These are phyloP conservation scores for Rhizomys pruinosus DNA, from an alignment of 2,113 vertebrate species.

Conservation along the genomic window DNA sequence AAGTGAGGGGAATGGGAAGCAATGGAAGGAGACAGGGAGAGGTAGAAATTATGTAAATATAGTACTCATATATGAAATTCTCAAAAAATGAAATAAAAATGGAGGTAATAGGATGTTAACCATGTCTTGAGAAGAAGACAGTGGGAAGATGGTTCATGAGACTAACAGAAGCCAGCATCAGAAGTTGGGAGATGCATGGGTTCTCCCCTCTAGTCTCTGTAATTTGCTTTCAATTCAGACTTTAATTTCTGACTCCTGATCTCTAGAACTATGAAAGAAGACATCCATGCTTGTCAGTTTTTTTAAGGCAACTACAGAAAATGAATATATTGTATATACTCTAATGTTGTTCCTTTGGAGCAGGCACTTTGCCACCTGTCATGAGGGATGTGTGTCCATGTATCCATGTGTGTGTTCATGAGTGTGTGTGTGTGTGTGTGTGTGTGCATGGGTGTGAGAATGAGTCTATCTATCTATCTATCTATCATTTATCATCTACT, in stretches of 20 bases:
- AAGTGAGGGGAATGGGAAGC: not conserved
- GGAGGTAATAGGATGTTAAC: not conserved
- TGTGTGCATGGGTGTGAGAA: not conserved
- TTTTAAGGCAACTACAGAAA: not conserved
- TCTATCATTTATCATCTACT: not conserved
- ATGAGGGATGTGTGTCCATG: not conserved
- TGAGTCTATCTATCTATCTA: not conserved
- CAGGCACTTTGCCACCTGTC: not conserved
- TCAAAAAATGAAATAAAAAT: not conserved
- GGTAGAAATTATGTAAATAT: not conserved
- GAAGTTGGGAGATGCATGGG: not conserved
- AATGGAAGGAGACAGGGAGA: not conserved
- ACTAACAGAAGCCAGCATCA: not conserved
- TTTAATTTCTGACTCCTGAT: not conserved
- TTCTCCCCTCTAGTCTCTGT: not conserved
- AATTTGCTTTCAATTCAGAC: not conserved
- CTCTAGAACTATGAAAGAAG: not conserved
- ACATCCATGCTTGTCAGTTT: not conserved
- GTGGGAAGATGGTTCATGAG: not conserved
- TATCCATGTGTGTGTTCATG: not conserved
- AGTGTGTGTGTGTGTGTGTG: not conserved
- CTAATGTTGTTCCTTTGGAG: not conserved
- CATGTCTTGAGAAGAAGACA: not conserved
- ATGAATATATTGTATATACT: not conserved
- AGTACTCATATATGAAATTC: not conserved